A percentile compares a stretch with the other conserved stretches of the same genome.
These are phyloP conservation scores for Stenodema calcarata DNA, from an alignment of 2,888 invertebrate species.

Conservation along the genomic window DNA sequence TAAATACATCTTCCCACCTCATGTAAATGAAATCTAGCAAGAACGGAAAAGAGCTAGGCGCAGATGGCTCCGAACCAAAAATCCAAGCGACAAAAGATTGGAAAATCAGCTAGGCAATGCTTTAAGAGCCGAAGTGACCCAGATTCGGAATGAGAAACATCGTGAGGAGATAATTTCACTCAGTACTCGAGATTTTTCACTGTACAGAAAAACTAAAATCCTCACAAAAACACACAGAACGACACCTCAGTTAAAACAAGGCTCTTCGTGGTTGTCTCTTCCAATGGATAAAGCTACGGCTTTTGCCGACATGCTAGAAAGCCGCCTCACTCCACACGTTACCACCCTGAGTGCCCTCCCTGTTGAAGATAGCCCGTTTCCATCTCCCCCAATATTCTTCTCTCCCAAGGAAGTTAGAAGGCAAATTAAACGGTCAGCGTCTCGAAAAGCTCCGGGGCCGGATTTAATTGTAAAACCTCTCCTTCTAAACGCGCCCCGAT, in stretches of 20 bases:
- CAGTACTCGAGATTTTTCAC: background rate
- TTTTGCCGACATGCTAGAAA: background rate
- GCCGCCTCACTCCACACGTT: background rate
- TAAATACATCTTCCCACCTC: background rate
- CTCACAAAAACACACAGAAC: background rate
- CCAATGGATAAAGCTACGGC: background rate
- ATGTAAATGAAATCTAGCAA: background rate
- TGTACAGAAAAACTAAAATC: slow-evolving; percentile 1
- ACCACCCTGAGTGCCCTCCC: background rate
- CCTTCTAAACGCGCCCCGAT: background rate
- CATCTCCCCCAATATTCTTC: background rate
- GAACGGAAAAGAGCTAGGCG: background rate
- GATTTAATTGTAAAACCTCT: background rate
- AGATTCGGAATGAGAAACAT: background rate
- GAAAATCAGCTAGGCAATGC: background rate
- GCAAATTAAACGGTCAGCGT: background rate
- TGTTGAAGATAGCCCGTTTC: background rate
- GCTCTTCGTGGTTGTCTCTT: background rate
- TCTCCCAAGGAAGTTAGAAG: background rate
- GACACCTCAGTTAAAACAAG: background rate
- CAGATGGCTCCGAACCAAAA: background rate
- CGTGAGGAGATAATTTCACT: background rate
- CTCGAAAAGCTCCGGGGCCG: background rate
- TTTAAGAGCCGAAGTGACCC: background rate
- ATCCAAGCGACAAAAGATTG: background rate